phyloP scores from a whole-genome alignment of 2,888 invertebrate species.

The Ligdia adustata region DNA sequence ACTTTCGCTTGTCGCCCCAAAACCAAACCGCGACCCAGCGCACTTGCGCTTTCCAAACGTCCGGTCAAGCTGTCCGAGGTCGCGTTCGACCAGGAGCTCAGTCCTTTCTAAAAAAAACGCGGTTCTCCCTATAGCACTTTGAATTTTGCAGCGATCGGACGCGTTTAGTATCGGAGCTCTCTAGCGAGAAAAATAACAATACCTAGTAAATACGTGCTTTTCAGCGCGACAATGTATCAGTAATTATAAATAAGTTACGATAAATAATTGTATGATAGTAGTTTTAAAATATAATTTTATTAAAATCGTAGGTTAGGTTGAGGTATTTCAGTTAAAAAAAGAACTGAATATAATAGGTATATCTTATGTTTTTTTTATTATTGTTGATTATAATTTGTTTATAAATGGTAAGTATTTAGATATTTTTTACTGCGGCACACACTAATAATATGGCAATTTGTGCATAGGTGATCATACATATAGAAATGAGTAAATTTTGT shows the following conservation, averaged over 20 bases:
- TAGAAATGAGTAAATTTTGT: constrained; percentile 1
- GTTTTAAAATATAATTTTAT: neutral
- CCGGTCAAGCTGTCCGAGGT: neutral
- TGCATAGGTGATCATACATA: too few species aligned
- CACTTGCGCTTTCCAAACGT: too few species aligned
- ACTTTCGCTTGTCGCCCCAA: too few species aligned
- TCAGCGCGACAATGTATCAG: neutral
- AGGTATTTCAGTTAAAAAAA: neutral
- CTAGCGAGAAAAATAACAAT: neutral
- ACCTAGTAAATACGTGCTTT: neutral
- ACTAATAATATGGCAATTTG: constrained; percentile 27
- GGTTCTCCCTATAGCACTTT: neutral
- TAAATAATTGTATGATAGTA: too few species aligned
- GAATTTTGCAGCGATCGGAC: neutral
- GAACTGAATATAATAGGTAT: neutral
- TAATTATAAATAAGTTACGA: neutral
- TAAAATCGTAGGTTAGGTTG: neutral
- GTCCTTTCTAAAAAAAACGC: neutral
- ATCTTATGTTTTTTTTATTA: neutral
- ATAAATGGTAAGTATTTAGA: neutral
- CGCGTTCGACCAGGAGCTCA: too few species aligned
- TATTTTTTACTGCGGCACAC: neutral
- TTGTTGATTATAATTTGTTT: neutral
- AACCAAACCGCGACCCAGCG: too few species aligned
- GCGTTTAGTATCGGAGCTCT: neutral